Evolutionary conservation across 2,888 invertebrate genomes (phyloP), one percentile per base, ranked within the genome.

Genomic region (Microctonus hyperodae): DNA sequence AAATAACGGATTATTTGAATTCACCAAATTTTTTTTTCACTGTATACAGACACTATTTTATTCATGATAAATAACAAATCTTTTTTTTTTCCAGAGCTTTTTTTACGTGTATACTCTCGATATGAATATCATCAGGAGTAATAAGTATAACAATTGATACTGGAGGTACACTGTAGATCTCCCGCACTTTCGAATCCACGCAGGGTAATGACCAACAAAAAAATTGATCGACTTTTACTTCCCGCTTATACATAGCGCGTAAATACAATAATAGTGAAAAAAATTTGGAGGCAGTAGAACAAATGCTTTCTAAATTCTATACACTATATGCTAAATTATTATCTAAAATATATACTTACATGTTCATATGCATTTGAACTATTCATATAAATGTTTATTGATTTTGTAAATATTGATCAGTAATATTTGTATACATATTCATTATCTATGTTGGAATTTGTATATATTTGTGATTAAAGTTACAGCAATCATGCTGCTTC

Each of bases 161-260:
- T 56, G 28, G 28, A 56, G 11, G 35, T 31, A 1, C 20, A 10
- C 2, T 13, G 1, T 13, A 28, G 51, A 28, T 44, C 20, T 5
- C 2, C 44, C 20, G 44, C 44, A 51, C 59, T 60, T 60, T 60
- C 59, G 44, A 60, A 60, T 60, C 1, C 4, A 20, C 16, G 31
- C 48, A 20, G 25, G 40, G 11, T 44, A 60, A 25, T 44, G 40
- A 25, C 16, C 23, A 58, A 60, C 16, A 60, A 60, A 60, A 57
- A 40, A 48, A 60, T 48, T 60, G 40, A 60, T 60, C 28, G 40
- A 40, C 59, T 60, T 60, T 60, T 60, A 60, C 59, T 60, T 60
- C 59, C 48, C 56, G 33, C 20, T 56, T 28, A 31, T 48, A 28
- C 40, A 10, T 5, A n/a, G 11, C 22, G 3, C n/a, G 20, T 58